These are phyloP conservation scores for Oreohelix idahoensis DNA, from an alignment of 1,140 invertebrate genomes.

Conservation along the genomic window DNA sequence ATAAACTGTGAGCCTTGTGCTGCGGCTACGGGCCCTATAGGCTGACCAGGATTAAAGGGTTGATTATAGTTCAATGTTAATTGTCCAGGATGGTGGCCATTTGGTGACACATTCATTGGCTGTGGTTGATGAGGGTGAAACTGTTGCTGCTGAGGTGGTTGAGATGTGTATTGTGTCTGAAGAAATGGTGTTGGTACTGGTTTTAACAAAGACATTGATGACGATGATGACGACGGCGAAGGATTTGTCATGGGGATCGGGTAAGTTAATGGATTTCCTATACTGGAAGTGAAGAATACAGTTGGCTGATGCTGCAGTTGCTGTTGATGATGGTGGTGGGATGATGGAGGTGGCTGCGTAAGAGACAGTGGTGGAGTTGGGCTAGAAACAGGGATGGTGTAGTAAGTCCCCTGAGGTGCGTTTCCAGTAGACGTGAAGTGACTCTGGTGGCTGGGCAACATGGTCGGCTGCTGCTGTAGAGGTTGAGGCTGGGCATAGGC, in stretches of 20 bases:
- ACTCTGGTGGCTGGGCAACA: neutral
- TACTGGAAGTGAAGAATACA: neutral
- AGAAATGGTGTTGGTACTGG: neutral
- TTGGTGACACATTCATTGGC: neutral
- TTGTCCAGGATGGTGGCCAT: slow-evolving; percentile 15
- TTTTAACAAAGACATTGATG: slow-evolving; percentile 1
- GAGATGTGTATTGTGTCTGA: neutral
- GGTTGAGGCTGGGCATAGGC: neutral
- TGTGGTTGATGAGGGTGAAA: neutral
- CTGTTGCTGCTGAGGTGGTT: slow-evolving; percentile 13
- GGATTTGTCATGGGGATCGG: neutral
- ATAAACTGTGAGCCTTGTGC: neutral
- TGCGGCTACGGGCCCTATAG: neutral
- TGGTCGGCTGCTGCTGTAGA: neutral
- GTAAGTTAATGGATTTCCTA: neutral
- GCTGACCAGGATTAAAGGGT: neutral
- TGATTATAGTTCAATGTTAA: slow-evolving; percentile 20
- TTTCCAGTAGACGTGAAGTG: neutral
- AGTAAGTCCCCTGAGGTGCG: slow-evolving; percentile 17
- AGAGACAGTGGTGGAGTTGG: slow-evolving; percentile 14
- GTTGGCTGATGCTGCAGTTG: slow-evolving; percentile 11
- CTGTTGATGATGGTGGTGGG: neutral
- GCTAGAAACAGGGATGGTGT: slow-evolving; percentile 15
- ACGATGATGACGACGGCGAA: neutral
- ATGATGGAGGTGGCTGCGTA: slow-evolving; percentile 25